Evolutionary conservation across 1,140 invertebrate genomes (phyloP).

Genomic region (Holcopasites calliopsidis): DNA sequence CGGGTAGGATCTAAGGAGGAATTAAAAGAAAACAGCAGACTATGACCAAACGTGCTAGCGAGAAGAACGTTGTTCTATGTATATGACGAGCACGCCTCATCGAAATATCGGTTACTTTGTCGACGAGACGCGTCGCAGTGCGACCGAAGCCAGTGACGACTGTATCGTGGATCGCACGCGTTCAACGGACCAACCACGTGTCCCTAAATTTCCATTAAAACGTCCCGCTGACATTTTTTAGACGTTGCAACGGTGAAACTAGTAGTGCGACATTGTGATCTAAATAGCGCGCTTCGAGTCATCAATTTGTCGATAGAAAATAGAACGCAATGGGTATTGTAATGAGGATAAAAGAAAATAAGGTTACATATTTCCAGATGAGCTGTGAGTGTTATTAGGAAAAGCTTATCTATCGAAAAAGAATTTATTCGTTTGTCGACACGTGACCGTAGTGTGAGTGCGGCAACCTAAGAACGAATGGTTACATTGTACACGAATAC

Average conservation of each 20-base stretch:
- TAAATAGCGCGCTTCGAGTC: not conserved
- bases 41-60: not conserved
- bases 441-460: not conserved
- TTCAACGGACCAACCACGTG: not conserved
- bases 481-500: not conserved
- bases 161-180: not conserved
- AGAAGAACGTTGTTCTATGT: not conserved
- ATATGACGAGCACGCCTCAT: not conserved
- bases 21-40: slow-evolving; percentile 6
- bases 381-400: slow-evolving; percentile 19
- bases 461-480: no score
- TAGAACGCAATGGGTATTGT: slow-evolving; percentile 52
- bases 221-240: not conserved
- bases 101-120: not conserved
- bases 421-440: not conserved
- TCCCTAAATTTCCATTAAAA: not conserved
- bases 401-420: no score
- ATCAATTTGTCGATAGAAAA: no score
- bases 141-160: not conserved
- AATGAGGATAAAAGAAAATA: slow-evolving; percentile 58
- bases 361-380: slow-evolving; percentile 49
- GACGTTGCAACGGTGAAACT: not conserved
- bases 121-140: no score
- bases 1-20: not conserved
- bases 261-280: not conserved